phyloP scores from a whole-genome alignment of 2,113 vertebrate genomes.

The Nettapus auritus region DNA sequence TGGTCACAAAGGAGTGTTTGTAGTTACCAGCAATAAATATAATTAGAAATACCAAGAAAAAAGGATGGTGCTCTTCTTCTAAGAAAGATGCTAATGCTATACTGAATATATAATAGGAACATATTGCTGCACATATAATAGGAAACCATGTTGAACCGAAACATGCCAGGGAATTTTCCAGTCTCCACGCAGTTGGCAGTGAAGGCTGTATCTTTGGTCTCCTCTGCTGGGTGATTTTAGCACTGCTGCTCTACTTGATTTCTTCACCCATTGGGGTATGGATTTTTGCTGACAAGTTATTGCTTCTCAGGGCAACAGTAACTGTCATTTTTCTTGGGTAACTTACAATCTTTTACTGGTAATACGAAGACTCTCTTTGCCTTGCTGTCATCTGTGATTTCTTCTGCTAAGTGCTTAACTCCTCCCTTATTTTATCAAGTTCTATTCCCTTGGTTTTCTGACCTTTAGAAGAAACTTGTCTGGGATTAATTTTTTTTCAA shows the following conservation, averaged over 20 bases:
- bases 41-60: slow-evolving; percentile 9
- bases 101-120: not conserved
- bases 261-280: slow-evolving; percentile 21
- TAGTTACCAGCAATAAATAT: not conserved
- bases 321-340: slow-evolving; percentile 20
- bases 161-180: not conserved
- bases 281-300: slow-evolving; percentile 63
- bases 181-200: not conserved
- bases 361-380: slow-evolving; percentile 16
- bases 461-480: slow-evolving; percentile 18
- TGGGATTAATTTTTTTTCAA: slow-evolving; percentile 12
- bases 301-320: slow-evolving; percentile 47
- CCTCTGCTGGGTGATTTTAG: slow-evolving; percentile 47
- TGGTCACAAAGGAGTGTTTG: not conserved
- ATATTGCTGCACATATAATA: not conserved
- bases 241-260: slow-evolving; percentile 47
- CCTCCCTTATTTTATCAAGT: slow-evolving; percentile 39
- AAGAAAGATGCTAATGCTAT: not conserved
- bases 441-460: not conserved
- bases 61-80: not conserved
- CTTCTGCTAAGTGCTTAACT: slow-evolving; percentile 18
- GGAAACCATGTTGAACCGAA: not conserved
- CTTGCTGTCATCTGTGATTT: slow-evolving; percentile 26
- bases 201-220: slow-evolving; percentile 9
- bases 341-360: slow-evolving; percentile 8